Percentiles rank a stretch among this genome's conserved stretches.
Conservation (phyloP, 2,113 vertebrate species). For the Dromaius novaehollandiae region DNA sequence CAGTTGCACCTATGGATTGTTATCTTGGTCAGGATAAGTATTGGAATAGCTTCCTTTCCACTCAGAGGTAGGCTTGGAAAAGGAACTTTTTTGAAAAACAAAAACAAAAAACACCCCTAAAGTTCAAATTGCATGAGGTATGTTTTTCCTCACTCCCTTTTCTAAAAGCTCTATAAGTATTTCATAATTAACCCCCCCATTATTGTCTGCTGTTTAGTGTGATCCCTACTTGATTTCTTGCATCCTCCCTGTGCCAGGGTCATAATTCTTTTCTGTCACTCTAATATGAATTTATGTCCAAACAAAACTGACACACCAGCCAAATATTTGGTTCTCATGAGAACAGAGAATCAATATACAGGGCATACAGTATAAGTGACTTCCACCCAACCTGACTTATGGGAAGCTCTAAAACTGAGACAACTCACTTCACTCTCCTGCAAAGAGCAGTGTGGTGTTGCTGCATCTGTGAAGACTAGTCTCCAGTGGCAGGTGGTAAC, state of each 20-base stretch:
- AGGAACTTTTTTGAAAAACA: not conserved
- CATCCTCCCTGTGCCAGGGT: not conserved
- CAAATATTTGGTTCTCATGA: not conserved
- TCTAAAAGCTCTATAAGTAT: not conserved
- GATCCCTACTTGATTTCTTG: not conserved
- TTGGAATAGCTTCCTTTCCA: not conserved
- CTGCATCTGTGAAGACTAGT: not conserved
- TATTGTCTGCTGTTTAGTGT: not conserved
- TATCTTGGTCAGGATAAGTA: not conserved
- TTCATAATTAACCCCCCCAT: not conserved
- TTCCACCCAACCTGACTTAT: rapidly evolving
- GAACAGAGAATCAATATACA: not conserved
- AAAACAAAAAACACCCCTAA: too few species aligned
- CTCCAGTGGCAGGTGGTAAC: not conserved
- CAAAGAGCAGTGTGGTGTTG: not conserved
- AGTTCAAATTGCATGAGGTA: not conserved
- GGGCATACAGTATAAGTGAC: not conserved
- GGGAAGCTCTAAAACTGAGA: not conserved
- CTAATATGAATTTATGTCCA: not conserved
- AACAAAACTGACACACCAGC: not conserved
- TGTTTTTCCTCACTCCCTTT: not conserved
- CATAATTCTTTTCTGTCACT: not conserved
- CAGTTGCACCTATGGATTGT: rapidly evolving
- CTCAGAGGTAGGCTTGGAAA: not conserved
- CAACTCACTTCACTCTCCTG: not conserved